Evolutionary conservation across 2,888 invertebrate genomes (phyloP).

Genomic region (Geophilus truncorum): DNA sequence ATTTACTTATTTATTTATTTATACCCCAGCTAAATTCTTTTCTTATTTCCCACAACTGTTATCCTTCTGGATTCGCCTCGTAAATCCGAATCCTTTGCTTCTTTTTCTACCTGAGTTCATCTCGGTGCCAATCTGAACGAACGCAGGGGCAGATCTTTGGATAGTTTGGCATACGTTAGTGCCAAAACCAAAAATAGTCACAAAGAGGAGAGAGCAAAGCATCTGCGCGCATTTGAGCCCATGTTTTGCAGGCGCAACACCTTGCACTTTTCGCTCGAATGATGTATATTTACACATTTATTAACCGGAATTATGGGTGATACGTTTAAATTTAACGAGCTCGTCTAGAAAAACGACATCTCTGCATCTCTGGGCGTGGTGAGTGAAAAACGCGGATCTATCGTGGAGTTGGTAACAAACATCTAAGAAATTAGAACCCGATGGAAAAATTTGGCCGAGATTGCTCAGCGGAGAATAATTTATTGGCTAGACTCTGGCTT

Average conservation of each 20-base stretch:
- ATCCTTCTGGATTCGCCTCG: not conserved
- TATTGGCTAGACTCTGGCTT: not conserved
- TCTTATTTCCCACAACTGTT: not conserved
- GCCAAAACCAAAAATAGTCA: constrained; percentile 25
- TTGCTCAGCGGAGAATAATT: not conserved
- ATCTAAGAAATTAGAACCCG: not conserved
- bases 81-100: constrained; percentile 18
- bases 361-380: not conserved
- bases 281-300: not conserved
- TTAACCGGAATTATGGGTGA: not conserved
- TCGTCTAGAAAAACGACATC: not conserved
- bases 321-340: not conserved
- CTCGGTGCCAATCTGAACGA: not conserved
- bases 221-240: constrained; percentile 20
- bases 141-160: not conserved
- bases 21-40: not conserved
- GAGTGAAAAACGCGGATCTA: not conserved
- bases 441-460: constrained; percentile 1
- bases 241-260: constrained; percentile 13
- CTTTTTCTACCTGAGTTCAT: constrained; percentile 24
- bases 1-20: not conserved
- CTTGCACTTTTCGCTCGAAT: constrained; percentile 18
- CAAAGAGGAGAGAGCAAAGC: not conserved
- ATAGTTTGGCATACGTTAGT: constrained; percentile 10
- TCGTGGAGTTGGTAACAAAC: not conserved